Base-by-base conservation (phyloP, 2,888 invertebrate species). In the Flexamia atlantica region DNA sequence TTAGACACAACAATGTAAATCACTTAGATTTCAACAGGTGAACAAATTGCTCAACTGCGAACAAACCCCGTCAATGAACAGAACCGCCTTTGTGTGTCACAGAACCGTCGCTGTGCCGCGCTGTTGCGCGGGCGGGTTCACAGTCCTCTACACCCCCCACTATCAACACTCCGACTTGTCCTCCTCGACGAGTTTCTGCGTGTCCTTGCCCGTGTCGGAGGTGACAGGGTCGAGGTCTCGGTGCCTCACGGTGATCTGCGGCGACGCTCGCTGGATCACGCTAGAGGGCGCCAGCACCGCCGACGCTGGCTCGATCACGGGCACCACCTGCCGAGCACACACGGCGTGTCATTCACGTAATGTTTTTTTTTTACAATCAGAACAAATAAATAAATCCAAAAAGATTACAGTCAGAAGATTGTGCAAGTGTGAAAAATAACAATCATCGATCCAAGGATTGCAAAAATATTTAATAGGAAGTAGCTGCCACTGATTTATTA, bases 201-300 rank as follows among this genome's bases (percentile, higher is more conserved):
- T 98, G 91, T 98, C 98, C 90, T 95, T 96, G 90, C 97, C 97
- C 83, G 97, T 96, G 90, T 98, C 97, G 84, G 94, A 93, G 84
- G 93, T 91, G 81, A 94, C 93, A 3, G 97, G 97, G 91, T 97
- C 97, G 85, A 97, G 92, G 90, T 95, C 95, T 87, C 94, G 93
- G 90, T 95, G 95, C 90, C 95, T 92, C 87, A 95, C 91, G 89
- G 94, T 94, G 87, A 95, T 91, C 89, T 94, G 94, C 32, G 95
- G 95, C 85, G 95, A 94, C 83, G 94, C 94, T 89, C 94, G 93
- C 89, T 96, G 96, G 87, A 96, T 95, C 88, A 96, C 93, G 88
- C 95, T 95, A 87, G 94, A 94, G 64, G 97, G 97, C 57, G 96
- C 95, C 87, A 96, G 92, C 87, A 96, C 94, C 82, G 96, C 96